A percentile compares a stretch with the other conserved stretches of the same genome.
Conservation (phyloP, 1,140 invertebrate genomes). For the Luehdorfia chinensis region DNA sequence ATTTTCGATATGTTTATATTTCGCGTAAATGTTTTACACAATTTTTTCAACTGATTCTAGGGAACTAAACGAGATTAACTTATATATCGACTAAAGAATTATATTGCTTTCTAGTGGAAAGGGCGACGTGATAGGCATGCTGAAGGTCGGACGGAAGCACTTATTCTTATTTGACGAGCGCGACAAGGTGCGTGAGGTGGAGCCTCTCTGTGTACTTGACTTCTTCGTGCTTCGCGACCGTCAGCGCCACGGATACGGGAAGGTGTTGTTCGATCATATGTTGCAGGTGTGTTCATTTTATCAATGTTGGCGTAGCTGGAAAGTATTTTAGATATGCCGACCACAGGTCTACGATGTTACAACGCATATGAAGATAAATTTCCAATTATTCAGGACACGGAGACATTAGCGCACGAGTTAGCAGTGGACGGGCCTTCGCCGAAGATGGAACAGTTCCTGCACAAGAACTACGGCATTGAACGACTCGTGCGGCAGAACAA, state of each 20-base stretch:
- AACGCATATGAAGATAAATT: neutral
- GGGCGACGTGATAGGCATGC: neutral
- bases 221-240: neutral
- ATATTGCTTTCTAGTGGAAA: slow-evolving; percentile 2
- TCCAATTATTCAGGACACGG: slow-evolving; percentile 77
- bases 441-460: slow-evolving; percentile 90
- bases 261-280: neutral
- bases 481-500: slow-evolving; percentile 43
- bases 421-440: slow-evolving; percentile 94
- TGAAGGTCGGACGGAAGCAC: neutral
- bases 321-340: neutral
- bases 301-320: neutral
- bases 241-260: neutral
- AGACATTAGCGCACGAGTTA: slow-evolving; percentile 83
- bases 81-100: too few relatives aligned
- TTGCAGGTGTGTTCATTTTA: neutral
- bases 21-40: too few relatives aligned
- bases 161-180: neutral
- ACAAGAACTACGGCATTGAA: slow-evolving; percentile 85
- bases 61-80: too few relatives aligned
- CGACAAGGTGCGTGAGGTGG: neutral
- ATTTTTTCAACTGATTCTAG: too few relatives aligned
- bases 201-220: neutral
- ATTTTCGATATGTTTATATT: too few relatives aligned
- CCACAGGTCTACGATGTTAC: neutral